Evolutionary conservation across 2,888 invertebrate species (phyloP).

Genomic region (Choristoneura rosaceana): DNA sequence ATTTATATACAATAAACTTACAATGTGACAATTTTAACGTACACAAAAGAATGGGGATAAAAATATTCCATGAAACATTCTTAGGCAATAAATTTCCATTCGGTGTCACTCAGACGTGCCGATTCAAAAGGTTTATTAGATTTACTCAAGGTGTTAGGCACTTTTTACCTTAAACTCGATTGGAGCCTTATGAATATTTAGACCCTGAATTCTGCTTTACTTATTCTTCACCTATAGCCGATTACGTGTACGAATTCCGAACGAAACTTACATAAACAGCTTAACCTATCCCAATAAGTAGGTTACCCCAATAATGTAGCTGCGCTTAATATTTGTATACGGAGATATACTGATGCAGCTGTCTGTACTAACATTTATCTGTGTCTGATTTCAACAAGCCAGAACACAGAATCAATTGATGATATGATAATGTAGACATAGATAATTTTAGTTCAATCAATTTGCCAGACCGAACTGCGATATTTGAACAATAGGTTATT

Average conservation of each 20-base stretch:
- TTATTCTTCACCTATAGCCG: background rate
- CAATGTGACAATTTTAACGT: background rate
- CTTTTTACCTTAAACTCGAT: conserved; percentile 22
- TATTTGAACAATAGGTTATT: conserved; percentile 47
- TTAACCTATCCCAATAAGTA: background rate
- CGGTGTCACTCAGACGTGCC: conserved; percentile 4
- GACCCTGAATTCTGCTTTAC: conserved; percentile 5
- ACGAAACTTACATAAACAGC: background rate
- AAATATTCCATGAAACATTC: background rate
- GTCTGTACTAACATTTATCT: background rate
- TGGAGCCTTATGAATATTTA: conserved; percentile 21
- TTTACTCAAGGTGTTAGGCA: conserved; percentile 12
- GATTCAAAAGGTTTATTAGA: conserved; percentile 15
- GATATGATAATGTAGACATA: conserved; percentile 1
- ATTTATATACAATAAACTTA: no score
- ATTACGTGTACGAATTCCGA: background rate
- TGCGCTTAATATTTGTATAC: no score
- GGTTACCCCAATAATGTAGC: no score
- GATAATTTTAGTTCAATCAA: conserved; percentile 22
- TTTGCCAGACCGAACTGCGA: conserved; percentile 19
- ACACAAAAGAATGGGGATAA: background rate
- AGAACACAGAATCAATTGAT: background rate
- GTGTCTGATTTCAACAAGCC: conserved; percentile 9
- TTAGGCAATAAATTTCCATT: background rate
- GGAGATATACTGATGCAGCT: no score